These are phyloP conservation scores for Thera britannica DNA, from an alignment of 2,888 invertebrate species.

Conservation along the genomic window DNA sequence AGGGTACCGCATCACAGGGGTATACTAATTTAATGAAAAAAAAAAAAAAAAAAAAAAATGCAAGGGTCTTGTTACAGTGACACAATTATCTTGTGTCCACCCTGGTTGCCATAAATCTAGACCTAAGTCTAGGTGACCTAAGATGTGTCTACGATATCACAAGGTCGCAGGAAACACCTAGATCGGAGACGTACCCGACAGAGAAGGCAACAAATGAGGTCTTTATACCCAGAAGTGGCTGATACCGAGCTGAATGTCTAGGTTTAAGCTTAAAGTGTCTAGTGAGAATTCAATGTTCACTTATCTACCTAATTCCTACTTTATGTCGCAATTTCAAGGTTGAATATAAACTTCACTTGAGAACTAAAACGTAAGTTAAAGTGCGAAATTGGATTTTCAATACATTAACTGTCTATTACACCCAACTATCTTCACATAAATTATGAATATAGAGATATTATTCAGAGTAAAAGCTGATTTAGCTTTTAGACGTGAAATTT, in stretches of 20 bases:
- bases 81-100: constrained; percentile 34
- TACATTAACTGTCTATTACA: constrained; percentile 52
- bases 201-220: too few species aligned
- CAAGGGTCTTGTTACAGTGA: constrained; percentile 11
- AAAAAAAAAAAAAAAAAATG: too few species aligned
- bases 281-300: constrained; percentile 46
- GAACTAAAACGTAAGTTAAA: constrained; percentile 34
- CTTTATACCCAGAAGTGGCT: too few species aligned
- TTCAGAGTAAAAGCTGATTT: constrained; percentile 39
- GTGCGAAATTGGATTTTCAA: constrained; percentile 56
- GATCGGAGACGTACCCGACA: too few species aligned
- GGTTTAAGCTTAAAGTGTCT: constrained; percentile 59
- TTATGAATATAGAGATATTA: constrained; percentile 45
- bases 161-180: too few species aligned
- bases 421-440: constrained; percentile 50
- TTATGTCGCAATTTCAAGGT: constrained; percentile 27
- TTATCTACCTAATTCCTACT: constrained; percentile 32
- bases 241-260: constrained; percentile 34
- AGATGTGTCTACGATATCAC: too few species aligned
- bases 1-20: too few species aligned
- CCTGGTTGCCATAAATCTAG: constrained; percentile 50
- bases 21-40: too few species aligned
- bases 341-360: constrained; percentile 20
- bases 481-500: constrained; percentile 26
- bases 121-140: constrained; percentile 53